A percentile compares a stretch with the other conserved stretches of the same genome.
Conservation (phyloP, 2,113 vertebrate species). For the Eleginops maclovinus region DNA sequence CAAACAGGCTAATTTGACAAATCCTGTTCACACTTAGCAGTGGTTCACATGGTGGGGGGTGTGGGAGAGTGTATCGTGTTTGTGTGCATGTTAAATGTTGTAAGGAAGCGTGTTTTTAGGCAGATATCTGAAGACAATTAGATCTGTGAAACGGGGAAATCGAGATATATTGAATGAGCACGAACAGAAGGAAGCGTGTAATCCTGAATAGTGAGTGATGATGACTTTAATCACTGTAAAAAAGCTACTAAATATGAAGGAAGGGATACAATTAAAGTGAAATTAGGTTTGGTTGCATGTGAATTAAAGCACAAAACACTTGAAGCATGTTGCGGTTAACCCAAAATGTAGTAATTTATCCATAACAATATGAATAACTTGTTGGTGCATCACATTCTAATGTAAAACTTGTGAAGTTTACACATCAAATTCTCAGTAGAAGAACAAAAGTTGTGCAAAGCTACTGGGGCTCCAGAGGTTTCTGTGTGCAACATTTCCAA, state of each 20-base stretch:
- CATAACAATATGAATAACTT: not conserved
- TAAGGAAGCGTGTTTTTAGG: constrained; percentile 55
- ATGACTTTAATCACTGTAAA: constrained; percentile 13
- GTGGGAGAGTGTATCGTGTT: constrained; percentile 45
- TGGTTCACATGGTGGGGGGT: constrained; percentile 63
- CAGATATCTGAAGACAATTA: constrained; percentile 68
- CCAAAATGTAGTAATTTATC: not conserved
- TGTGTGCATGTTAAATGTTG: constrained; percentile 58
- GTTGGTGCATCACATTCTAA: constrained; percentile 4
- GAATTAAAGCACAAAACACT: constrained; percentile 12
- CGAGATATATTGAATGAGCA: constrained; percentile 14
- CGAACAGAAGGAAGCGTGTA: constrained; percentile 49
- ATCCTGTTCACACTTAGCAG: constrained; percentile 77
- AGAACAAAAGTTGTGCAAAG: not conserved
- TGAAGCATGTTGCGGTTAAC: not conserved
- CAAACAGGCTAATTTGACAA: constrained; percentile 81
- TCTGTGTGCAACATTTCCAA: not conserved
- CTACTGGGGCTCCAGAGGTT: not conserved
- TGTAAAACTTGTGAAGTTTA: not conserved
- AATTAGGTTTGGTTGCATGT: constrained; percentile 7
- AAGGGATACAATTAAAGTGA: not conserved
- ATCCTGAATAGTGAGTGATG: constrained; percentile 47
- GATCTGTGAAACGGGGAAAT: constrained; percentile 48
- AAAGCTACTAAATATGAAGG: constrained; percentile 31
- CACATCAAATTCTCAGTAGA: too few species aligned